Percentiles rank a stretch among this genome's conserved stretches.
Conservation (phyloP, 2,888 invertebrate species). For the Idaea aversata region DNA sequence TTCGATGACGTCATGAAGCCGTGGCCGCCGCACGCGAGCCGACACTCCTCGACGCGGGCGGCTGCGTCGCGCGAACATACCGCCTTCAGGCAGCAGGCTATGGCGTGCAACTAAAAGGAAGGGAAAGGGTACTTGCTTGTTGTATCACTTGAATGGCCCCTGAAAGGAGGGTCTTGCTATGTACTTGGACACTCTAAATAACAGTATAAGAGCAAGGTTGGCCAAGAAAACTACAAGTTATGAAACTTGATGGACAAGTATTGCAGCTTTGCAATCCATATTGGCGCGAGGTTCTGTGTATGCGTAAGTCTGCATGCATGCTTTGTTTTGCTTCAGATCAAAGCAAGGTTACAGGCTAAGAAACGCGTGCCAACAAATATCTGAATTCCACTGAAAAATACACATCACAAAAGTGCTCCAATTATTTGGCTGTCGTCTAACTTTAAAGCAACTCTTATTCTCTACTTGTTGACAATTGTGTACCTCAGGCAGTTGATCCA, state of each 20-base stretch:
- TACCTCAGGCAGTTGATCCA: conserved; percentile 92
- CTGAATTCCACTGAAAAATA: not conserved
- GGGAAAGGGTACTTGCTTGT: not conserved
- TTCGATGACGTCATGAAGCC: conserved; percentile 93
- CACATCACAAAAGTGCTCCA: not conserved
- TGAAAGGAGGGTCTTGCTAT: no score
- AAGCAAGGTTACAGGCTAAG: no score
- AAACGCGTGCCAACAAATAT: no score
- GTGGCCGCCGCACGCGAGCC: conserved; percentile 95
- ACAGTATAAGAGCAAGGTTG: no score
- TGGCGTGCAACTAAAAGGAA: conserved; percentile 86
- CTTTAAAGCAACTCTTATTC: not conserved
- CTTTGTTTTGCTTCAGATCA: no score
- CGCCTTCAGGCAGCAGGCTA: conserved; percentile 95
- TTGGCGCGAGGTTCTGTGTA: no score
- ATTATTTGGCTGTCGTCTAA: not conserved
- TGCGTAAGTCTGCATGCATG: no score
- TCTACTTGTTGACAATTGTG: not conserved
- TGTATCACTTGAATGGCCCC: no score
- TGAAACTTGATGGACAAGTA: no score
- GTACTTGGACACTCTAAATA: no score
- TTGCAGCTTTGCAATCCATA: no score
- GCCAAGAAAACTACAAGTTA: no score
- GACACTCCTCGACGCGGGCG: conserved; percentile 87
- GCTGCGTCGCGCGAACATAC: conserved; percentile 87